Percentiles rank a stretch among this genome's conserved stretches.
Conservation (phyloP, 2,113 vertebrate species). For the Salvelinus sp. region DNA sequence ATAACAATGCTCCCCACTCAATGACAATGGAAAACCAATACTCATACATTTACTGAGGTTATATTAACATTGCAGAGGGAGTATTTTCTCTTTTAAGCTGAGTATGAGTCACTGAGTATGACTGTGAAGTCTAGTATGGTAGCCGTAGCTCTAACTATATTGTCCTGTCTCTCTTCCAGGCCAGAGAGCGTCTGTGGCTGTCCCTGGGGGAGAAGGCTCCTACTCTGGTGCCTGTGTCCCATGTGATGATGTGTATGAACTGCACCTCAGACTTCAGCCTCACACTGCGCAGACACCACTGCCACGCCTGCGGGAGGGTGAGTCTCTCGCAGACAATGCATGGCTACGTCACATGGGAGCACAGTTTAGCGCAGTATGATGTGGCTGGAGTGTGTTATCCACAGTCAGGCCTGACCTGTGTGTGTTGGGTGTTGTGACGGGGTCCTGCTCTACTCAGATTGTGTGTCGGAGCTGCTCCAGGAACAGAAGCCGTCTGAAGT, state of each 20-base stretch:
- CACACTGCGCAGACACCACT: slow-evolving; percentile 89
- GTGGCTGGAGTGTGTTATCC: not conserved
- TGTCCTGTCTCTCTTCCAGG: slow-evolving; percentile 57
- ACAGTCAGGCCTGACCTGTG: not conserved
- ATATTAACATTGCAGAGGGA: too few relatives aligned
- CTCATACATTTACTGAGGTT: too few relatives aligned
- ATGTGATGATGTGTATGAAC: slow-evolving; percentile 97
- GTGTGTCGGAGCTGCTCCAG: slow-evolving; percentile 93
- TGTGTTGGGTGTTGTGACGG: not conserved
- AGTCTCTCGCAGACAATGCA: slow-evolving; percentile 33
- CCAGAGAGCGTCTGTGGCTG: slow-evolving; percentile 81
- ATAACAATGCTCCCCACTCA: not conserved
- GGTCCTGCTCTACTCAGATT: slow-evolving; percentile 76
- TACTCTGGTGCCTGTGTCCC: slow-evolving; percentile 87
- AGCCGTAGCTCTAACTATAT: not conserved
- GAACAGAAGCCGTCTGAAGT: slow-evolving; percentile 93
- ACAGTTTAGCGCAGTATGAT: not conserved
- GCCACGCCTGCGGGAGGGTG: slow-evolving; percentile 95
- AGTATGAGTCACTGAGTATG: not conserved
- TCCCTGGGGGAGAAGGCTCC: slow-evolving; percentile 89
- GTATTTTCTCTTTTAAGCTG: too few relatives aligned
- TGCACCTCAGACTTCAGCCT: slow-evolving; percentile 94
- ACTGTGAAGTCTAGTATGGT: not conserved
- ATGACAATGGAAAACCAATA: not conserved
- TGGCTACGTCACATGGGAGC: not conserved